A percentile compares a stretch with the other conserved stretches of the same genome.
phyloP scores from a whole-genome alignment of 2,888 invertebrate species.

The Nomada goodeniana region DNA sequence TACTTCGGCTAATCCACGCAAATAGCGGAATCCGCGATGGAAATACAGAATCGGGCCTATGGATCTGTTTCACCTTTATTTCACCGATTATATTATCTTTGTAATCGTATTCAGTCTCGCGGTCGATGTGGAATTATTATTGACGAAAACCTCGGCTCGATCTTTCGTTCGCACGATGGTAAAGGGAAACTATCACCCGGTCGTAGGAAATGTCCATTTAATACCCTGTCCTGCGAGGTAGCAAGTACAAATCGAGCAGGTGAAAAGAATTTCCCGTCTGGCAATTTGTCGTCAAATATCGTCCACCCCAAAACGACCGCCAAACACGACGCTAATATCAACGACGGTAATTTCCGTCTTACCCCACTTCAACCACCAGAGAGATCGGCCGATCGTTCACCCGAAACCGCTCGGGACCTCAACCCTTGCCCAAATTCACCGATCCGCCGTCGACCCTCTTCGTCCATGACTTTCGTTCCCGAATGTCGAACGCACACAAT shows the following conservation, averaged over 20 bases:
- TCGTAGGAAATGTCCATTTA: slow-evolving; percentile 1
- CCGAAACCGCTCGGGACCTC: neutral
- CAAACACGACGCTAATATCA: neutral
- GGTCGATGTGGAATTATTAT: too few species aligned
- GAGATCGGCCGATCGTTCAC: neutral
- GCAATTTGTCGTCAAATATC: neutral
- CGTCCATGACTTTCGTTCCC: neutral
- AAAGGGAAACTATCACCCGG: too few species aligned
- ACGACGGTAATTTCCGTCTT: neutral
- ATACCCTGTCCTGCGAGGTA: too few species aligned
- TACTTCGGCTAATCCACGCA: neutral
- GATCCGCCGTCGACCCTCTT: neutral
- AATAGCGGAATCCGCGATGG: neutral
- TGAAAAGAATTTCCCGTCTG: neutral
- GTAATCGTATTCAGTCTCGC: too few species aligned
- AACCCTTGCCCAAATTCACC: neutral
- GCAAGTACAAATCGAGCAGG: too few species aligned
- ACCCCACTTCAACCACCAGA: neutral
- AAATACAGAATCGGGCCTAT: neutral
- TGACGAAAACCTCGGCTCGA: neutral
- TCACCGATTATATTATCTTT: too few species aligned
- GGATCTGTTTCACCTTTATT: too few species aligned
- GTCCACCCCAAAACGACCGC: neutral
- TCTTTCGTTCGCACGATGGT: neutral
- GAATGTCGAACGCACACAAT: slow-evolving; percentile 27